These are phyloP conservation scores for Chamaea fasciata DNA, from an alignment of 2,113 vertebrate species.

Conservation along the genomic window DNA sequence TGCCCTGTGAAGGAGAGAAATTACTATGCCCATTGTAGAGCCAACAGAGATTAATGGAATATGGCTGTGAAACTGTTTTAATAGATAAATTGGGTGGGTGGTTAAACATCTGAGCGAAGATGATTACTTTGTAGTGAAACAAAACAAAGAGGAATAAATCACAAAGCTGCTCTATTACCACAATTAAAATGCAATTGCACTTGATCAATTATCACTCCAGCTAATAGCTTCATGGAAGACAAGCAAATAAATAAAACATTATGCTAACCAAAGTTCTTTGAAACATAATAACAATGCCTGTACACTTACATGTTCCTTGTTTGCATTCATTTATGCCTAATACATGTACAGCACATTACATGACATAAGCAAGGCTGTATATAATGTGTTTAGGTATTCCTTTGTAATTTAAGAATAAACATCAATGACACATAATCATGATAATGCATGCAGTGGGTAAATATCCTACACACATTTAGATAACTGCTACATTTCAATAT, in stretches of 20 bases:
- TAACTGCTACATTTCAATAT: background rate
- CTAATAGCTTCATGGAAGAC: conserved; percentile 31
- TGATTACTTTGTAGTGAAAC: conserved; percentile 57
- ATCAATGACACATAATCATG: background rate
- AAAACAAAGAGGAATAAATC: conserved; percentile 66
- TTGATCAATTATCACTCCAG: conserved; percentile 48
- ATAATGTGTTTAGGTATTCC: background rate
- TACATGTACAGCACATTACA: background rate
- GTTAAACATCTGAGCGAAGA: conserved; percentile 43
- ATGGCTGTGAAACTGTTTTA: conserved; percentile 30
- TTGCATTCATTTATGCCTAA: background rate
- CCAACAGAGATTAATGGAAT: conserved; percentile 46
- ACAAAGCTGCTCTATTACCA: conserved; percentile 31
- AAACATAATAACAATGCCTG: background rate
- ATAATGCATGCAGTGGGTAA: background rate
- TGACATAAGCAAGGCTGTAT: background rate
- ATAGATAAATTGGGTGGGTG: conserved; percentile 43
- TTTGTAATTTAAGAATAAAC: background rate
- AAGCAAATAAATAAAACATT: conserved; percentile 49
- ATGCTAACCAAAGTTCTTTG: background rate
- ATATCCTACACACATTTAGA: background rate
- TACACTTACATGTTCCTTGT: background rate
- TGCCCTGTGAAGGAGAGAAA: background rate
- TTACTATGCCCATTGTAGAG: background rate
- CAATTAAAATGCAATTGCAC: conserved; percentile 42